Conservation (phyloP, 2,888 invertebrate genomes). For the Dugesia japonica region DNA sequence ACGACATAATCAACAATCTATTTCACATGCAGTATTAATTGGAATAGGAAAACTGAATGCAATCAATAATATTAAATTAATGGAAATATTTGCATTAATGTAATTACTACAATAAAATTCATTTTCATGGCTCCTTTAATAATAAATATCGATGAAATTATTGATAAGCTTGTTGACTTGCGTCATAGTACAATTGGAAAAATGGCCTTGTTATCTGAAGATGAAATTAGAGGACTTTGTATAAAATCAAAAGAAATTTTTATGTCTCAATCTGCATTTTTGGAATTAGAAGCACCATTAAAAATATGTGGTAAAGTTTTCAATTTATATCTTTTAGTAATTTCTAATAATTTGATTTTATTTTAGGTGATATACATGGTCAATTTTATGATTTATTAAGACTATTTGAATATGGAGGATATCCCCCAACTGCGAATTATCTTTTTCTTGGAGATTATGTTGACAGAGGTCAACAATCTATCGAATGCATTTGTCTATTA, state of each 20-base stretch:
- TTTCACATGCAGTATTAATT: too few species aligned
- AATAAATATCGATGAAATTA: constrained; percentile 14
- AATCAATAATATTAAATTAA: too few species aligned
- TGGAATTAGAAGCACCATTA: constrained; percentile 91
- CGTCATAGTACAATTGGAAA: constrained; percentile 94
- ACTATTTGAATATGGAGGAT: constrained; percentile 49
- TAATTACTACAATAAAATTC: too few species aligned
- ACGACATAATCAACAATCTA: too few species aligned
- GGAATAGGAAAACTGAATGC: too few species aligned
- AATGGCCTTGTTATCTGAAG: constrained; percentile 94
- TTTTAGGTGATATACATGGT: constrained; percentile 49
- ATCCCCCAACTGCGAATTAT: constrained; percentile 51
- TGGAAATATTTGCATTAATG: too few species aligned
- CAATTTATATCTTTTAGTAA: too few species aligned
- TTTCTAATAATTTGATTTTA: constrained; percentile 34
- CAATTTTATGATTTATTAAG: constrained; percentile 48
- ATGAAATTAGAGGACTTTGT: constrained; percentile 88
- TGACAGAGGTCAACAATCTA: constrained; percentile 47
- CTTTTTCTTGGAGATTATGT: constrained; percentile 53
- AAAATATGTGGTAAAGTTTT: constrained; percentile 73
- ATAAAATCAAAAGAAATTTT: constrained; percentile 95
- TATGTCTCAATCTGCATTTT: constrained; percentile 85
- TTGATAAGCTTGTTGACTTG: constrained; percentile 53
- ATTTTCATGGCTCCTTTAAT: background rate
- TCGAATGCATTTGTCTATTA: constrained; percentile 48